A percentile compares a stretch with the other conserved stretches of the same genome.
These are phyloP conservation scores for Temnothorax curvispinosus DNA, from an alignment of 1,140 invertebrate species.

Conservation along the genomic window DNA sequence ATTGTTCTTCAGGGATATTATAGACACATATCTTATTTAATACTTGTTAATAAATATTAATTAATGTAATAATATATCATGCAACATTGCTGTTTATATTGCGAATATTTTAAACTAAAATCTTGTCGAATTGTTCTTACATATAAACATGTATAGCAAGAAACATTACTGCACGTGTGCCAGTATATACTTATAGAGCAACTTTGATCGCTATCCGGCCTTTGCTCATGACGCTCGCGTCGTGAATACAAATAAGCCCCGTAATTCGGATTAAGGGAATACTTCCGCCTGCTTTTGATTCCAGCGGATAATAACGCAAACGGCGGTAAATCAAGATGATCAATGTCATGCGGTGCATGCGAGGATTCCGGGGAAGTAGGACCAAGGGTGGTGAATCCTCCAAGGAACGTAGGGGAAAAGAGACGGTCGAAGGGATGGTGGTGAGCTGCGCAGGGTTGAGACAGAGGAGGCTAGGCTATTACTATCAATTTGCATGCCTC, in stretches of 20 bases:
- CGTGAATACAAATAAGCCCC: conserved; percentile 45
- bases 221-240: conserved; percentile 13
- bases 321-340: conserved; percentile 73
- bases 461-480: conserved; percentile 74
- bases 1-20: neutral
- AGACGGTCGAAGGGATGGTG: neutral
- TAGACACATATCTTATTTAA: neutral
- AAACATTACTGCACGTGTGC: neutral
- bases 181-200: conserved; percentile 10
- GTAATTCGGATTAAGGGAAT: conserved; percentile 56
- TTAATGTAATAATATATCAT: too few species aligned
- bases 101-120: neutral
- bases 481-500: conserved; percentile 79
- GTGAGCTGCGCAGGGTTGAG: conserved; percentile 43
- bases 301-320: conserved; percentile 66
- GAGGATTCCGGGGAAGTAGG: conserved; percentile 64
- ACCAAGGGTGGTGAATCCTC: conserved; percentile 58
- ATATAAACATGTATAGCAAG: neutral
- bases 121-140: neutral
- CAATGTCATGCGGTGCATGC: conserved; percentile 71
- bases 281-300: conserved; percentile 58
- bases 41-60: neutral
- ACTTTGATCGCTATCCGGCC: neutral
- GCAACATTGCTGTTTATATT: neutral
- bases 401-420: conserved; percentile 60